Conservation (phyloP, 2,113 vertebrate genomes). For the Sceloporus undulatus region DNA sequence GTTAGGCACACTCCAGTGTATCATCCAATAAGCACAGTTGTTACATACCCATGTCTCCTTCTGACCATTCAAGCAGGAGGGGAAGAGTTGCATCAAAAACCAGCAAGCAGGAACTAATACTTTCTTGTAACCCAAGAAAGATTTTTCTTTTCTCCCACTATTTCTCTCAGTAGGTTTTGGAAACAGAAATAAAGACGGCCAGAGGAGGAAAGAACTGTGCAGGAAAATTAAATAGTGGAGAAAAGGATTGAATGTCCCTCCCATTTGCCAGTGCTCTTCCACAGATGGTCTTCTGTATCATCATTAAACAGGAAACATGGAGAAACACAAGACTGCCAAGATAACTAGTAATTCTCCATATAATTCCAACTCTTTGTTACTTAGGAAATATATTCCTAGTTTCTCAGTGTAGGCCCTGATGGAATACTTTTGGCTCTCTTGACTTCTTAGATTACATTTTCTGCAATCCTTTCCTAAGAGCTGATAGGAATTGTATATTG, state of each 20-base stretch:
- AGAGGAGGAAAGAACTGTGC: neutral
- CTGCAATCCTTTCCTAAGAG: too few relatives aligned
- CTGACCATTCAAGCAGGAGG: neutral
- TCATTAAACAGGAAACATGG: neutral
- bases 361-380: neutral
- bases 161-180: neutral
- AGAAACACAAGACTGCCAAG: neutral
- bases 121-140: neutral
- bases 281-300: neutral
- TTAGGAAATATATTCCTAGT: too few relatives aligned
- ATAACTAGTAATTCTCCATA: neutral
- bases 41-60: constrained; percentile 14
- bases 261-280: neutral
- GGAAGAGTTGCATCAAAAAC: neutral
- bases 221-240: neutral
- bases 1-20: neutral
- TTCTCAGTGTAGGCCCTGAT: too few relatives aligned
- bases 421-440: too few relatives aligned
- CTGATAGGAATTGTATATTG: too few relatives aligned
- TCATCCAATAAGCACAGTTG: neutral
- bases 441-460: too few relatives aligned
- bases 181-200: neutral
- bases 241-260: neutral
- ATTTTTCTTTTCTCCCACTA: neutral
- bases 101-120: neutral